phyloP scores from a whole-genome alignment of 2,888 invertebrate genomes.

The Tinea pellionella region DNA sequence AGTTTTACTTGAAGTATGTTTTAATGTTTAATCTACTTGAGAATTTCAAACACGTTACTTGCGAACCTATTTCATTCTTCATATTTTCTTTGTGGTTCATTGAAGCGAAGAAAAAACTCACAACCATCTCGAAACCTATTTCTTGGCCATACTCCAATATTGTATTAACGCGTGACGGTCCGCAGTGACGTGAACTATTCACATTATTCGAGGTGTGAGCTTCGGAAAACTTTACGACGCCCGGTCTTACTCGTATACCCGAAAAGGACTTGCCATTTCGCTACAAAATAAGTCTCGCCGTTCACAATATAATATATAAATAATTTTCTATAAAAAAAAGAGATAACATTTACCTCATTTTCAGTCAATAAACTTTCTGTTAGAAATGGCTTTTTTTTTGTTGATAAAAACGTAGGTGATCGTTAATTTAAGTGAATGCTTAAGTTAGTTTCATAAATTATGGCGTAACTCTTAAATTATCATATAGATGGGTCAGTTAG shows the following conservation, averaged over 20 bases:
- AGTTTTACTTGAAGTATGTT: background rate
- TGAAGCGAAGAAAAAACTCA: constrained; percentile 11
- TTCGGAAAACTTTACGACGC: constrained; percentile 2
- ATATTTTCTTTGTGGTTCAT: constrained; percentile 14
- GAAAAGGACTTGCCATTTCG: background rate
- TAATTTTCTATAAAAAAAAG: background rate
- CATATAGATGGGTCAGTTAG: constrained; percentile 7
- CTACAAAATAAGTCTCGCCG: background rate
- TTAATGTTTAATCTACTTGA: constrained; percentile 11
- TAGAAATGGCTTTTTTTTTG: background rate
- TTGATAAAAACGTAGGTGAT: background rate
- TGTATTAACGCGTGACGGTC: constrained; percentile 13
- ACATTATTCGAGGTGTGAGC: constrained; percentile 10
- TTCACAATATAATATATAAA: background rate
- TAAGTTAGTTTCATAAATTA: constrained; percentile 1
- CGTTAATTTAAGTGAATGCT: background rate
- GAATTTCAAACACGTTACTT: constrained; percentile 12
- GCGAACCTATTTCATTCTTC: constrained; percentile 6
- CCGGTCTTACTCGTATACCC: background rate
- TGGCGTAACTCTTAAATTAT: background rate
- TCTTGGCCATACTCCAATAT: constrained; percentile 13
- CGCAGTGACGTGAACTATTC: constrained; percentile 10
- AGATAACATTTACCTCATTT: background rate
- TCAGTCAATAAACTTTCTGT: background rate
- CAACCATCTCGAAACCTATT: constrained; percentile 6